These are phyloP conservation scores for Metaphire vulgaris DNA, from an alignment of 1,140 invertebrate genomes.

Conservation along the genomic window DNA sequence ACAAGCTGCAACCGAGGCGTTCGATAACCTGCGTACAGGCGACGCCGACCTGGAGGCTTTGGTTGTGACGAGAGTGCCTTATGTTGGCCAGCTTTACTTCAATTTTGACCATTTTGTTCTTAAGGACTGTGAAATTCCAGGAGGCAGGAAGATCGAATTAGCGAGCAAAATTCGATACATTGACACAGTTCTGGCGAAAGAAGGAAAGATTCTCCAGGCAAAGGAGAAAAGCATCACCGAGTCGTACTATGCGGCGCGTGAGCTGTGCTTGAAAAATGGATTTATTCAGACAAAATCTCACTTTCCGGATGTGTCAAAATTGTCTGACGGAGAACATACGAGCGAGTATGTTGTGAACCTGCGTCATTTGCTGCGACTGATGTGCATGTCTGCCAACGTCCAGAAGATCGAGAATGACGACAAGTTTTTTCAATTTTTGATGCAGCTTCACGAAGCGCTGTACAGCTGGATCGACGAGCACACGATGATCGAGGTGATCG, in stretches of 20 bases:
- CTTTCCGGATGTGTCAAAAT: constrained; percentile 19
- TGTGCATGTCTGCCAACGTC: constrained; percentile 19
- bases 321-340: not conserved
- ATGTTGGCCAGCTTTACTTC: constrained; percentile 19
- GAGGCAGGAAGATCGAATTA: constrained; percentile 20
- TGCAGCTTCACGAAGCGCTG: constrained; percentile 25
- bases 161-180: constrained; percentile 26
- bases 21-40: constrained; percentile 3
- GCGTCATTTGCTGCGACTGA: constrained; percentile 24
- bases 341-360: constrained; percentile 6
- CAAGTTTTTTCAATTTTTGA: constrained; percentile 29
- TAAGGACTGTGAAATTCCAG: constrained; percentile 16
- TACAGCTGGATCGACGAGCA: constrained; percentile 15
- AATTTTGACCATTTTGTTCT: constrained; percentile 22
- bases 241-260: constrained; percentile 20
- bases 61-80: constrained; percentile 23
- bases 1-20: constrained; percentile 7
- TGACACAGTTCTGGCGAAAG: constrained; percentile 24
- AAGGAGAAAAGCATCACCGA: constrained; percentile 24
- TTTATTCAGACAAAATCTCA: constrained; percentile 18
- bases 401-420: constrained; percentile 23
- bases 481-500: constrained; percentile 23
- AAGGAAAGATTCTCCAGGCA: not conserved
- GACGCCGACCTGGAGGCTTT: constrained; percentile 24
- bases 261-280: constrained; percentile 24